Conservation (phyloP, 2,888 invertebrate species). For the Anagyrus pseudococci region DNA sequence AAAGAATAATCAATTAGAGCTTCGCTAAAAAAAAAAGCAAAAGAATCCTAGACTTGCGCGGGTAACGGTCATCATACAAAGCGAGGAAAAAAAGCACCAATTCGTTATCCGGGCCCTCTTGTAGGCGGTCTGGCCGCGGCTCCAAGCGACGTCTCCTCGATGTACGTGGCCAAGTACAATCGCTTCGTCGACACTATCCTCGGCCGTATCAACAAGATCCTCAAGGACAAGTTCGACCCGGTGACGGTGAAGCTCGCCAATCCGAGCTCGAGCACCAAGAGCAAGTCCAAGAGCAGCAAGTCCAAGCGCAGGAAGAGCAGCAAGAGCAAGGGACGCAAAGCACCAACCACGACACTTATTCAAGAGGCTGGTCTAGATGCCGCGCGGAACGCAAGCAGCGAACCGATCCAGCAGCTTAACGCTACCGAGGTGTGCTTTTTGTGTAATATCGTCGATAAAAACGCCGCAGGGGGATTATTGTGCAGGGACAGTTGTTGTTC, state of each 20-base stretch:
- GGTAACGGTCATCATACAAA: too few relatives aligned
- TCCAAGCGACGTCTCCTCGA: slow-evolving; percentile 66
- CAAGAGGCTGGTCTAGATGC: too few relatives aligned
- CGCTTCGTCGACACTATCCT: slow-evolving; percentile 84
- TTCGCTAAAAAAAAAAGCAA: too few relatives aligned
- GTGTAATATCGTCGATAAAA: too few relatives aligned
- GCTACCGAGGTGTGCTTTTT: slow-evolving; percentile 8
- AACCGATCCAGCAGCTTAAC: background rate
- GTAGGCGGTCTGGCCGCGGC: slow-evolving; percentile 27
- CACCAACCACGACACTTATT: background rate
- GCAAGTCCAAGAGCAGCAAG: slow-evolving; percentile 43
- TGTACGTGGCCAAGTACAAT: slow-evolving; percentile 83
- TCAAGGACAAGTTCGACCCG: slow-evolving; percentile 82
- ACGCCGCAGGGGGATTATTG: too few relatives aligned
- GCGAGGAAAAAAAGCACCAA: slow-evolving; percentile 4
- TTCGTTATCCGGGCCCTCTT: too few relatives aligned
- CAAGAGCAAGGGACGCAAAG: slow-evolving; percentile 38
- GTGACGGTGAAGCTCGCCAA: slow-evolving; percentile 77
- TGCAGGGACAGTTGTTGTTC: too few relatives aligned
- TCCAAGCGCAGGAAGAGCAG: slow-evolving; percentile 15
- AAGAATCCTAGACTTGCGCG: background rate
- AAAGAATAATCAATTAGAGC: too few relatives aligned
- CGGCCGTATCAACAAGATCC: slow-evolving; percentile 80
- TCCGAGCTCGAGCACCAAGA: slow-evolving; percentile 66
- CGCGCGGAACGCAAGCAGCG: background rate